These are phyloP conservation scores for Mythimna vitellina DNA, from an alignment of 2,888 invertebrate species.

Conservation along the genomic window DNA sequence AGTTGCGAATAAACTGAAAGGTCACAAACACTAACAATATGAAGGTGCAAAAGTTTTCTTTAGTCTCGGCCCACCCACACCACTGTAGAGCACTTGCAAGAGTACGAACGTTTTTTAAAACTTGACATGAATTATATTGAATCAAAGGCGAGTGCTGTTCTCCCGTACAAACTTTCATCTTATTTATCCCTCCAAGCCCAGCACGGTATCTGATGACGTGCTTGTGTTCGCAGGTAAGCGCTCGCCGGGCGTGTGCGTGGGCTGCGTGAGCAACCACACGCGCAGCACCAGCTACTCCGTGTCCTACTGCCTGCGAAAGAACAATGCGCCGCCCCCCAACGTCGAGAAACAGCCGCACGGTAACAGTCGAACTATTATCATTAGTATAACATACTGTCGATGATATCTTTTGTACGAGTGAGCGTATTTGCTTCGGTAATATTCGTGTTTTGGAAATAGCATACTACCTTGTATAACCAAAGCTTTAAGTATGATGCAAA, in stretches of 20 bases:
- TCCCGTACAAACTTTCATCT: not conserved
- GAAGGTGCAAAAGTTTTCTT: not conserved
- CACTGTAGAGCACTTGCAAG: no score
- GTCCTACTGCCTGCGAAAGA: slow-evolving; percentile 95
- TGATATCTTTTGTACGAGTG: no score
- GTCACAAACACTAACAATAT: not conserved
- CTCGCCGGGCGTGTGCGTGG: slow-evolving; percentile 91
- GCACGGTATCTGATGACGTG: not conserved
- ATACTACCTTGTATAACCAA: no score
- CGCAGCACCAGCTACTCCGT: slow-evolving; percentile 98
- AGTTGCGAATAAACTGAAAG: not conserved
- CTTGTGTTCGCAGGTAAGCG: slow-evolving; percentile 85
- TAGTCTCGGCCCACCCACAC: not conserved
- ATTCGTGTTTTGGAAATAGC: no score
- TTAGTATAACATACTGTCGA: no score
- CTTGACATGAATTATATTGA: not conserved
- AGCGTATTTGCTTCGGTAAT: no score
- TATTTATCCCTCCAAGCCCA: no score
- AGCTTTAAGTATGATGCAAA: no score
- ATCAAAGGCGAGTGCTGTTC: not conserved
- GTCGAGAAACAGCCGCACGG: slow-evolving; percentile 81
- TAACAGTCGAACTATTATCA: not conserved
- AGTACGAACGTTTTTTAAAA: not conserved
- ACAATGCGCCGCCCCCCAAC: slow-evolving; percentile 86
- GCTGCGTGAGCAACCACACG: slow-evolving; percentile 93